Conservation (phyloP, 2,888 invertebrate genomes). For the Thymelicus acteon region DNA sequence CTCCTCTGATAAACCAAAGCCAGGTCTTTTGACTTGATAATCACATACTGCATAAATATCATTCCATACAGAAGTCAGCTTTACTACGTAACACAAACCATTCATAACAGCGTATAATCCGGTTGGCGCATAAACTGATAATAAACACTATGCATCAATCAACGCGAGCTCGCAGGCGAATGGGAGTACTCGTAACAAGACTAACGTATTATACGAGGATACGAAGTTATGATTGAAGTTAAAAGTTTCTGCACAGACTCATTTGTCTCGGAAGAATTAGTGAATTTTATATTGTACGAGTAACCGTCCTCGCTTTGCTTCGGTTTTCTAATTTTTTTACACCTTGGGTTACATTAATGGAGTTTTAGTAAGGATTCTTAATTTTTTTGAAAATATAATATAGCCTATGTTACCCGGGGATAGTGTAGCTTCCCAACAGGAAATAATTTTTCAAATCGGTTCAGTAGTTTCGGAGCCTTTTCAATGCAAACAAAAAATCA, state of each 20-base stretch:
- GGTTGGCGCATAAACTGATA: constrained; percentile 40
- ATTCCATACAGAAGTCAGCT: not conserved
- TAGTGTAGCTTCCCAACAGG: no score
- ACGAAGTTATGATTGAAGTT: constrained; percentile 5
- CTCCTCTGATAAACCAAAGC: no score
- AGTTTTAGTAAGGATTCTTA: no score
- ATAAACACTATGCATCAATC: constrained; percentile 46
- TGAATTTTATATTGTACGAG: not conserved
- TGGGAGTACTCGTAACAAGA: constrained; percentile 15
- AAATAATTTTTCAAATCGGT: no score
- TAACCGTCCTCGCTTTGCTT: no score
- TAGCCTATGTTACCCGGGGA: no score
- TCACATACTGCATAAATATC: not conserved
- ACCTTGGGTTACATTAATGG: no score
- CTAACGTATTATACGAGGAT: constrained; percentile 7
- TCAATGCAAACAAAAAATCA: no score
- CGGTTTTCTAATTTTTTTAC: no score
- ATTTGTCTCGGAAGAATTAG: not conserved
- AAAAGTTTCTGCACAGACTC: constrained; percentile 2
- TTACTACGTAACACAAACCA: not conserved
- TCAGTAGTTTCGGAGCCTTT: no score
- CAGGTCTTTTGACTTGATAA: no score
- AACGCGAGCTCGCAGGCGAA: constrained; percentile 35
- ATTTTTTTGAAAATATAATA: no score
- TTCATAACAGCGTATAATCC: constrained; percentile 19